Conservation (phyloP, 2,113 vertebrate genomes). For the Pseudorasbora parva region DNA sequence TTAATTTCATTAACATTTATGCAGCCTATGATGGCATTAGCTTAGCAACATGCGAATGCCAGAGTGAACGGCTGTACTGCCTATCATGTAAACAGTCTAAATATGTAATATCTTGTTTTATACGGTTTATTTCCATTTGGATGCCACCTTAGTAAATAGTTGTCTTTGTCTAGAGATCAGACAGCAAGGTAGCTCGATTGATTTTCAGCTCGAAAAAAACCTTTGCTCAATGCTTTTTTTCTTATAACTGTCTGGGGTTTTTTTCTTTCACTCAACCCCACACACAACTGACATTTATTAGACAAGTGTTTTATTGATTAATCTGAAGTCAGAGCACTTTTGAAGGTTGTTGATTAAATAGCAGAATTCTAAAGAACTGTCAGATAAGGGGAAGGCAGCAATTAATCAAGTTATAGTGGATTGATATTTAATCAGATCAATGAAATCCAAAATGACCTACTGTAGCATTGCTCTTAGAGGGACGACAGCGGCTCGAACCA, state of each 20-base stretch:
- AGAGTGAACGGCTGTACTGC: background rate
- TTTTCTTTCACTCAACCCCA: slow-evolving; percentile 3
- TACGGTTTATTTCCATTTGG: background rate
- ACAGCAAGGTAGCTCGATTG: background rate
- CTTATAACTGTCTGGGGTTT: background rate
- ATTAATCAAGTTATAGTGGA: slow-evolving; percentile 19
- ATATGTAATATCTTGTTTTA: background rate
- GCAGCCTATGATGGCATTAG: background rate
- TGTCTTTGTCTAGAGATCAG: background rate
- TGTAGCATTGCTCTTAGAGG: background rate
- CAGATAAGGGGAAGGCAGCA: slow-evolving; percentile 10
- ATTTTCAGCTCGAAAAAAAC: background rate
- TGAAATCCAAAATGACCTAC: background rate
- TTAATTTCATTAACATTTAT: background rate
- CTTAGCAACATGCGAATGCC: background rate
- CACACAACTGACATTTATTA: slow-evolving; percentile 27
- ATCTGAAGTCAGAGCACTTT: slow-evolving; percentile 7
- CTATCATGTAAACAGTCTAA: background rate
- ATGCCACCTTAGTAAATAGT: background rate
- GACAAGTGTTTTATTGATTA: slow-evolving; percentile 51
- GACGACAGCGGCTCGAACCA: background rate
- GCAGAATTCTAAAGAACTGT: background rate
- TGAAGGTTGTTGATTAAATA: slow-evolving; percentile 35
- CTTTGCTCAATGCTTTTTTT: background rate
- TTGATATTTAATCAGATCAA: slow-evolving; percentile 31